Evolutionary conservation across 2,797 vertebrate genomes (phyloP).

Genomic region (Sebastes miniatus): DNA sequence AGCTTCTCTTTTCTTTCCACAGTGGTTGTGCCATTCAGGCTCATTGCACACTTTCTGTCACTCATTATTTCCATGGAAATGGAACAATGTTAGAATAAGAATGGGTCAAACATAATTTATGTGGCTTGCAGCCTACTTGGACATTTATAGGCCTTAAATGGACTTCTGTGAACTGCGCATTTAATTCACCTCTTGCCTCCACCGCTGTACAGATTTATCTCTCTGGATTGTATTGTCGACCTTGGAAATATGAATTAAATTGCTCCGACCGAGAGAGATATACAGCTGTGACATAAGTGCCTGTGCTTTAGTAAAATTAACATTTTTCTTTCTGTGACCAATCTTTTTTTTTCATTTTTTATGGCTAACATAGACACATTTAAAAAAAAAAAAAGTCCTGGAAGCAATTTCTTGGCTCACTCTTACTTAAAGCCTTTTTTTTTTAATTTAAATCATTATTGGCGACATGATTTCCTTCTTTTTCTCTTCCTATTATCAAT

Average conservation of each 20-base stretch:
- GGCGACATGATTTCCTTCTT: not conserved
- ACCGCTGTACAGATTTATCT: conserved; percentile 32
- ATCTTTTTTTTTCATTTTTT: conserved; percentile 1
- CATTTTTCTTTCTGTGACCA: not conserved
- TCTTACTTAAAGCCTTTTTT: not conserved
- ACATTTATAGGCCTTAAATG: conserved; percentile 53
- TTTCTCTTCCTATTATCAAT: not conserved
- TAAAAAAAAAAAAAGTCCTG: not conserved
- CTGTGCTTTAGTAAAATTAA: conserved; percentile 26
- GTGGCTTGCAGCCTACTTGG: conserved; percentile 29
- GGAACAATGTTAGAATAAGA: conserved; percentile 46
- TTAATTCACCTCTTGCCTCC: conserved; percentile 45
- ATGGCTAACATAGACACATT: not conserved
- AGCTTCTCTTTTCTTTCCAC: not conserved
- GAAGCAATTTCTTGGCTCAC: not conserved
- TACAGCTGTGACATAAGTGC: conserved; percentile 6
- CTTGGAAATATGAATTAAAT: conserved; percentile 43
- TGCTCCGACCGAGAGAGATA: conserved; percentile 20
- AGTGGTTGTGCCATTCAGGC: not conserved
- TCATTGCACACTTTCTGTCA: conserved; percentile 20
- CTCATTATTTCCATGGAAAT: conserved; percentile 31
- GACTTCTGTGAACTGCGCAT: conserved; percentile 50
- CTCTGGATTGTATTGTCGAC: conserved; percentile 24
- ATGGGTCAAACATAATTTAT: conserved; percentile 51
- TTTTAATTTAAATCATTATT: not conserved